A percentile compares a stretch with the other conserved stretches of the same genome.
phyloP scores from a whole-genome alignment of 2,113 vertebrate species.

The Archilochus colubris region DNA sequence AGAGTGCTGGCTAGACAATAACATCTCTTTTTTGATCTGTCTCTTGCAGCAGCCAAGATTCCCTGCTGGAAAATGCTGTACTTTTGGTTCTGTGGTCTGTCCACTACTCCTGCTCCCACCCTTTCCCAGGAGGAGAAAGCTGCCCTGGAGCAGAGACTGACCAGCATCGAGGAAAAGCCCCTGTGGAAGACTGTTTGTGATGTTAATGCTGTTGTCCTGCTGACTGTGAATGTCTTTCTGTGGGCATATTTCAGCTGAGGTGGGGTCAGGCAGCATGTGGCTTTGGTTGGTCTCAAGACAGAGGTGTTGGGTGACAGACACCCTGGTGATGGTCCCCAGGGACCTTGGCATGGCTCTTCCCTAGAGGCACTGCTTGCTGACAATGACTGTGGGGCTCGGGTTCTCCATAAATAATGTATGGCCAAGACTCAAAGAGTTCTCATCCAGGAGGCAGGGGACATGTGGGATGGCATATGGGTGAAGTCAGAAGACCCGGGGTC shows the following conservation, averaged over 20 bases:
- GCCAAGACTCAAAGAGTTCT: neutral
- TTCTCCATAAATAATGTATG: neutral
- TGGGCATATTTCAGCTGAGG: conserved; percentile 89
- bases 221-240: conserved; percentile 86
- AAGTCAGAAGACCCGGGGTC: neutral
- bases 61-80: conserved; percentile 73
- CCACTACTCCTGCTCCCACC: neutral
- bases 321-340: neutral
- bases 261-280: neutral
- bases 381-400: neutral
- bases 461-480: neutral
- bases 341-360: neutral
- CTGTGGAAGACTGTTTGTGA: conserved; percentile 85
- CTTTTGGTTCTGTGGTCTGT: conserved; percentile 86
- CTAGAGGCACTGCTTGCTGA: neutral
- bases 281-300: neutral
- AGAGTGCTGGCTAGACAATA: neutral
- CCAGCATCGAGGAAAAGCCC: conserved; percentile 82
- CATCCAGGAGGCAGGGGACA: neutral
- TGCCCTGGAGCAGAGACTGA: conserved; percentile 74
- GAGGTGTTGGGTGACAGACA: fast-evolving
- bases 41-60: neutral
- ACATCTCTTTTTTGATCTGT: fast-evolving
- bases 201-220: conserved; percentile 83
- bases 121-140: conserved; percentile 72